A percentile compares a stretch with the other conserved stretches of the same genome.
Conservation (phyloP, 1,140 invertebrate genomes). For the Ylistrum balloti region DNA sequence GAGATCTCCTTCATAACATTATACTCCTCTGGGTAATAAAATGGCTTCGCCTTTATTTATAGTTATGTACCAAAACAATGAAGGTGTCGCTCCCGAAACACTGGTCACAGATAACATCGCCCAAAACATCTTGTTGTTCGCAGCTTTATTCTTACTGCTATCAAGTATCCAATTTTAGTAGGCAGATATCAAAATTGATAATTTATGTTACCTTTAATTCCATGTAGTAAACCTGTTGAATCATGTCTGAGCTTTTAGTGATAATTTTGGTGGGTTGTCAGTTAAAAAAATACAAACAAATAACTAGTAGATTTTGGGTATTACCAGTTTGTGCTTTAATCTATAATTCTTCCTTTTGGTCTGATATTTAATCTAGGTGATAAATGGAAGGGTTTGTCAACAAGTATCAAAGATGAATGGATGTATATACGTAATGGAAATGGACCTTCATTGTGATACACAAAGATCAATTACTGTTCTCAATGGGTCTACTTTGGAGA, state of each 20-base stretch:
- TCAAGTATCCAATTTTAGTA: slow-evolving; percentile 21
- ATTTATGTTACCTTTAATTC: slow-evolving; percentile 35
- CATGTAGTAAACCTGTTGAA: background rate
- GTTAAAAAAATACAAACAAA: background rate
- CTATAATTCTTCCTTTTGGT: background rate
- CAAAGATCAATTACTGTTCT: background rate
- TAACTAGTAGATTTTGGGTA: background rate
- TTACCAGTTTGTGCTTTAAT: background rate
- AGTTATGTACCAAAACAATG: slow-evolving; percentile 34
- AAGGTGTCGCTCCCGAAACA: background rate
- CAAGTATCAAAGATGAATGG: background rate
- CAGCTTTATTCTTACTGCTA: slow-evolving; percentile 20
- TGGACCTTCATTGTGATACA: background rate
- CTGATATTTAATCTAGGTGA: background rate
- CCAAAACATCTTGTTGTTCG: slow-evolving; percentile 10
- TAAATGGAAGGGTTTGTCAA: background rate
- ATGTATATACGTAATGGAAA: background rate
- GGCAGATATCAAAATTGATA: slow-evolving; percentile 4
- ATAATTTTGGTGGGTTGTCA: background rate
- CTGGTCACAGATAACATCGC: background rate
- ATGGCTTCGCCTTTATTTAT: background rate
- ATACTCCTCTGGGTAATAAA: background rate
- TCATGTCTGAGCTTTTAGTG: background rate
- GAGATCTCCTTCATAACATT: slow-evolving; percentile 13
- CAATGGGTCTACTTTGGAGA: background rate